phyloP scores from a whole-genome alignment of 2,113 vertebrate genomes.

The Cepphus grylle region DNA sequence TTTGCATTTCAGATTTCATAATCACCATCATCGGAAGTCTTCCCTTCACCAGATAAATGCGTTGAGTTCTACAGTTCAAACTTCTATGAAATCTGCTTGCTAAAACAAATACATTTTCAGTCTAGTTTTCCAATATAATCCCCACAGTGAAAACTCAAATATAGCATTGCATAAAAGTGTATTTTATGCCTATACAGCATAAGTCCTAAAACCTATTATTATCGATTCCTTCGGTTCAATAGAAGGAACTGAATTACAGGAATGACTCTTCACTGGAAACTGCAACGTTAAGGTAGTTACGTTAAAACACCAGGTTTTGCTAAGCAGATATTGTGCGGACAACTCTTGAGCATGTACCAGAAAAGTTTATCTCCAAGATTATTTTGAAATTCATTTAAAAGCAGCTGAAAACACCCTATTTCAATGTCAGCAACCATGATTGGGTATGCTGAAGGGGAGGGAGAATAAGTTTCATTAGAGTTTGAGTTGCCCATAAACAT shows the following conservation, averaged over 20 bases:
- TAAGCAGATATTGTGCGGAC: neutral
- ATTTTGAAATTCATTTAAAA: neutral
- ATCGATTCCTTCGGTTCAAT: neutral
- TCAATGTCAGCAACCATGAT: neutral
- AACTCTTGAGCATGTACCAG: neutral
- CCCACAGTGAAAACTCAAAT: neutral
- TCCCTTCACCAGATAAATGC: neutral
- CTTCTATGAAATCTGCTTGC: neutral
- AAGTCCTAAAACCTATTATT: neutral
- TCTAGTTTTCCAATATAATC: neutral
- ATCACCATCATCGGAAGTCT: neutral
- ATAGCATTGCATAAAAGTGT: neutral
- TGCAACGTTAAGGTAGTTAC: neutral
- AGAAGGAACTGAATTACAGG: neutral
- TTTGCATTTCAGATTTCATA: slow-evolving; percentile 48
- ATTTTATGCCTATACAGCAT: neutral
- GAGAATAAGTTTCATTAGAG: neutral
- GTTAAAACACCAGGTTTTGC: neutral
- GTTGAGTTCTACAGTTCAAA: neutral
- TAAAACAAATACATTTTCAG: neutral
- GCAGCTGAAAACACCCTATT: neutral
- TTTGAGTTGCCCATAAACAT: neutral
- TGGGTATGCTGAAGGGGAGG: neutral
- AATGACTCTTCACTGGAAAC: neutral
- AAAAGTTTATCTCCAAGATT: neutral